Evolutionary conservation across 1,140 invertebrate genomes (phyloP).

Genomic region (Thaumetopoea pityocampa): DNA sequence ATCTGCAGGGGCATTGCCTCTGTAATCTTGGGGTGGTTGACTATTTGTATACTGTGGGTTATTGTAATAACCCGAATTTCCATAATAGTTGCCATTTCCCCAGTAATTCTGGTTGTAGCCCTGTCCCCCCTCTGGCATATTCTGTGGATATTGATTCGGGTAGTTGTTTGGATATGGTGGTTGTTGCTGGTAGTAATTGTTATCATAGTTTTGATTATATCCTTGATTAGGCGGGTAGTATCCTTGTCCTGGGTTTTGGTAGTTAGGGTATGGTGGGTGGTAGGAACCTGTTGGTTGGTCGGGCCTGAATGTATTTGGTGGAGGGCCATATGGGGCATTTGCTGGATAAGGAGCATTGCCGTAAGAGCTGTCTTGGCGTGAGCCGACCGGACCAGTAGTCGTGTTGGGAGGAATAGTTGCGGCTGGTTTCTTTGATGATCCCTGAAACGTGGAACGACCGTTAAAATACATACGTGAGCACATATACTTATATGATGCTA

Average conservation of each 20-base stretch:
- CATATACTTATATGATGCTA: too few species aligned
- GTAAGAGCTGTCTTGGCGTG: conserved; percentile 33
- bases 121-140: conserved; percentile 38
- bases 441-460: conserved; percentile 33
- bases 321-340: conserved; percentile 38
- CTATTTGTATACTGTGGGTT: conserved; percentile 57
- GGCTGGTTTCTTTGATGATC: conserved; percentile 77
- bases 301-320: conserved; percentile 35
- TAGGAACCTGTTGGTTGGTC: conserved; percentile 43
- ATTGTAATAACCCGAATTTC: conserved; percentile 57
- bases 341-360: conserved; percentile 36
- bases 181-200: conserved; percentile 59
- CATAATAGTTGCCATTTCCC: conserved; percentile 58
- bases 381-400: conserved; percentile 30
- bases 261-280: conserved; percentile 55
- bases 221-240: conserved; percentile 61
- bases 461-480: too few species aligned
- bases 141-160: conserved; percentile 54
- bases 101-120: conserved; percentile 60
- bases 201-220: conserved; percentile 62
- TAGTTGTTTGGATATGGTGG: conserved; percentile 46
- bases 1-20: conserved; percentile 28
- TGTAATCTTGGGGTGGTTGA: conserved; percentile 37
- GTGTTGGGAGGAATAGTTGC: conserved; percentile 82
- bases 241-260: conserved; percentile 37